Evolutionary conservation across 2,113 vertebrate species (phyloP).

Genomic region (Hucho hucho): DNA sequence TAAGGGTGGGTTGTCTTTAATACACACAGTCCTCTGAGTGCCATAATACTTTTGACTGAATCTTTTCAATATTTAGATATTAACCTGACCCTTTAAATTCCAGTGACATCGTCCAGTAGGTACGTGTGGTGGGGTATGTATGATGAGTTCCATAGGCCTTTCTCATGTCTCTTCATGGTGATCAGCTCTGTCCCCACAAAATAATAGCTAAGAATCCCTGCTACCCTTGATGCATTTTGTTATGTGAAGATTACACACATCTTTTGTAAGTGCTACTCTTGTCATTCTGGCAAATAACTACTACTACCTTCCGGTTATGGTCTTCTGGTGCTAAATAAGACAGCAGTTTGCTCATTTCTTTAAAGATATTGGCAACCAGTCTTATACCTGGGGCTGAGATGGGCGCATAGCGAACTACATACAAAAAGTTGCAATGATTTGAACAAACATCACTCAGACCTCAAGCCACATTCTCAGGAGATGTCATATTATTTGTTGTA

Average conservation of each 20-base stretch:
- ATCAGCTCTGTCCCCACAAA: constrained; percentile 14
- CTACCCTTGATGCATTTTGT: neutral
- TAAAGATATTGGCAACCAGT: constrained; percentile 19
- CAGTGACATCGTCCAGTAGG: constrained; percentile 37
- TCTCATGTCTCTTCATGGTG: constrained; percentile 5
- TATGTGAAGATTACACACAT: neutral
- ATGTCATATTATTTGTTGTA: constrained; percentile 27
- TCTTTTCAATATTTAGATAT: constrained; percentile 35
- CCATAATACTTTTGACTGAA: constrained; percentile 43
- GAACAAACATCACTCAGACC: constrained; percentile 25
- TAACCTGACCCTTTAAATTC: constrained; percentile 60
- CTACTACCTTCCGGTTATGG: constrained; percentile 43
- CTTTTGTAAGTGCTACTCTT: constrained; percentile 26
- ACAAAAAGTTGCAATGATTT: constrained; percentile 23
- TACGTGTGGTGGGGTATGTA: neutral
- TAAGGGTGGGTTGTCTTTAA: constrained; percentile 28
- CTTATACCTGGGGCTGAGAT: neutral
- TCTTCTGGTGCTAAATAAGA: constrained; percentile 49
- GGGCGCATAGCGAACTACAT: constrained; percentile 9
- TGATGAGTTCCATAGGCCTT: constrained; percentile 12
- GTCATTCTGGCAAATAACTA: constrained; percentile 26
- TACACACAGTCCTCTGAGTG: constrained; percentile 35
- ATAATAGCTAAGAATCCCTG: neutral
- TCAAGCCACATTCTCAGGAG: constrained; percentile 60
- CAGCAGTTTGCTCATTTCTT: constrained; percentile 30